Percentiles rank a stretch among this genome's conserved stretches.
Conservation (phyloP, 2,888 invertebrate species). For the Ceraclea dissimilis region DNA sequence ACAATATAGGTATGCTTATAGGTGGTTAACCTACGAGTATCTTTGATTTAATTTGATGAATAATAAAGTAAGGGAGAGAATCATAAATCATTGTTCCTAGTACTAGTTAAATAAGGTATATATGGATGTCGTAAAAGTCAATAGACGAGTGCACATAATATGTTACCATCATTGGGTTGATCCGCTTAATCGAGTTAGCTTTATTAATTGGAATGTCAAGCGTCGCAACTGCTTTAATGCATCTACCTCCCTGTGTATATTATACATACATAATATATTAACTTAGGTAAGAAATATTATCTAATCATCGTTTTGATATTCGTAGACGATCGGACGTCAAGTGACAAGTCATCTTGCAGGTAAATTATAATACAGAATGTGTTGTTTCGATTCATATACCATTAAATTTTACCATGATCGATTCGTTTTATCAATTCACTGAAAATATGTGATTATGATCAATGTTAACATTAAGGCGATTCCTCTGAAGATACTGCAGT, state of each 20-base stretch:
- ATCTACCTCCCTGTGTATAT: neutral
- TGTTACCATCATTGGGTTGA: conserved; percentile 7
- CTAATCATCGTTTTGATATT: too few relatives aligned
- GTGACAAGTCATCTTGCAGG: too few relatives aligned
- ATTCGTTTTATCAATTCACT: too few relatives aligned
- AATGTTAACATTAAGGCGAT: too few relatives aligned
- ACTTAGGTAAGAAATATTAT: too few relatives aligned
- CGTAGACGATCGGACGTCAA: too few relatives aligned
- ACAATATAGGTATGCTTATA: neutral
- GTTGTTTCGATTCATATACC: too few relatives aligned
- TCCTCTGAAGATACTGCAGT: too few relatives aligned
- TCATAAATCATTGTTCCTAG: conserved; percentile 19
- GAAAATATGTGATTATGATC: too few relatives aligned
- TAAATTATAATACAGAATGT: too few relatives aligned
- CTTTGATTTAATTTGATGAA: conserved; percentile 20
- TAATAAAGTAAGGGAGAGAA: conserved; percentile 8
- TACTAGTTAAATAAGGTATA: conserved; percentile 5
- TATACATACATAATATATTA: too few relatives aligned
- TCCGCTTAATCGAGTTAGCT: conserved; percentile 20
- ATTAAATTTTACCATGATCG: too few relatives aligned
- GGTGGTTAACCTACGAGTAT: neutral
- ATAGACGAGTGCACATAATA: conserved; percentile 14
- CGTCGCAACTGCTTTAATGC: neutral
- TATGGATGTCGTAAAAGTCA: conserved; percentile 17
- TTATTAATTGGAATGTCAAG: conserved; percentile 13